Percentiles rank a stretch among this genome's conserved stretches.
phyloP scores from a whole-genome alignment of 2,113 vertebrate genomes.

The Dipodomys stephensi region DNA sequence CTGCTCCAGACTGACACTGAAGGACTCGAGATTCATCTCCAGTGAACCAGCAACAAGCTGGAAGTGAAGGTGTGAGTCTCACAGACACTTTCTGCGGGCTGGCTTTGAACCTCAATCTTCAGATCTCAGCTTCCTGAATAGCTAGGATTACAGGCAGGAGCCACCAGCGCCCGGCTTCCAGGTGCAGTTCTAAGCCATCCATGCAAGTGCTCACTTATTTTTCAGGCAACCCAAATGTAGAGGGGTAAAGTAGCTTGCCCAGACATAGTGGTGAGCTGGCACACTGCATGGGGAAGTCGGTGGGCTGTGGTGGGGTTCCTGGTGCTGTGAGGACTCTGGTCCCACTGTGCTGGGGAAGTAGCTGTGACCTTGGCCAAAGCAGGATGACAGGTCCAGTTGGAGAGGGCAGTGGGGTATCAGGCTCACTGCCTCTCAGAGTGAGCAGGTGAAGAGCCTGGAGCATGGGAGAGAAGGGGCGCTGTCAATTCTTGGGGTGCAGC shows the following conservation, averaged over 20 bases:
- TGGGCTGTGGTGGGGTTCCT: too few relatives aligned
- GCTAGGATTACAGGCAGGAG: too few relatives aligned
- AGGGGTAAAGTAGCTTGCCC: too few relatives aligned
- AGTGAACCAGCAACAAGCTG: too few relatives aligned
- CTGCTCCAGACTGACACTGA: too few relatives aligned
- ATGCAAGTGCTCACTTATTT: neutral
- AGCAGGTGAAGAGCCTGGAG: neutral
- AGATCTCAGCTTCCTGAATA: too few relatives aligned
- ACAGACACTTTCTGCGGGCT: too few relatives aligned
- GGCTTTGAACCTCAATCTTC: too few relatives aligned
- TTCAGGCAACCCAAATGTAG: neutral
- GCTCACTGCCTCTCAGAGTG: neutral
- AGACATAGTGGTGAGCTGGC: neutral
- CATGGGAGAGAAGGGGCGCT: neutral
- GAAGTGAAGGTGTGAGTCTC: too few relatives aligned
- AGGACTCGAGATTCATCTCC: too few relatives aligned
- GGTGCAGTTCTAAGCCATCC: neutral
- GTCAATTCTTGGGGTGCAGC: neutral
- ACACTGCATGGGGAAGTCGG: neutral
- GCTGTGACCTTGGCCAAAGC: neutral
- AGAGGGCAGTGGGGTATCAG: neutral
- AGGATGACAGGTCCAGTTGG: neutral
- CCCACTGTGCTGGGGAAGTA: neutral
- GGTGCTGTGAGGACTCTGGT: neutral
- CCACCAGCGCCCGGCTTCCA: too few relatives aligned